Base-by-base conservation (phyloP, 2,797 vertebrate species). In the Jordanella pulchra region DNA sequence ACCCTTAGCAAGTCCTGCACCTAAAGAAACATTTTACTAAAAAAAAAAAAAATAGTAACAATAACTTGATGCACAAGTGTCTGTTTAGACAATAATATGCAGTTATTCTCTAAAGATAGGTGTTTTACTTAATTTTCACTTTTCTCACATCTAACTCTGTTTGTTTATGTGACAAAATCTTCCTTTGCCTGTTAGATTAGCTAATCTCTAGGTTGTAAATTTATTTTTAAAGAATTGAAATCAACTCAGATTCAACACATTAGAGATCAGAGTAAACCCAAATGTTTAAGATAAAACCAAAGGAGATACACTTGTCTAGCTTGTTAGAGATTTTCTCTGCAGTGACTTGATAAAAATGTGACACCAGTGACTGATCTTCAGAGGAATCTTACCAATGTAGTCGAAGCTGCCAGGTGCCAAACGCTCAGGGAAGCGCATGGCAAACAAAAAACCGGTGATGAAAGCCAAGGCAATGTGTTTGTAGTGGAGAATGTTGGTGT, bases 391-490 rank as follows among this genome's bases (percentile, higher is more conserved):
- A 98, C 97, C 97, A 0, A 99, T 90, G 53, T 95, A 95, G 91
- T 99, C 98, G 0, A 99, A 99, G 89, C 93, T 86, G 9, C 97
- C 97, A 0, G 97, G 98, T 0, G 97, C 96, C 55, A 98, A 95
- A 27, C 96, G 90, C 90, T 99, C 97, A 0, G 98, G 97, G 65
- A 99, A 87, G 75, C 95, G 97, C 0, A 96, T 96, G 0, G 95
- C 93, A 69, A 97, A 99, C 74, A 97, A 84, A 78, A 97, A 96
- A 68, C 91, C 93, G 1, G 98, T 97, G 78, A 99, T 94, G 74
- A 96, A 93, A 73, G 97, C 96, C 11, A 97, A 80, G 65, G 76
- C 7, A 0, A 91, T 93, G 87, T 99, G 97, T 71, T 88, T 78
- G 89, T 90, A 90, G 88, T 99, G 97, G 64, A 95, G 84, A 15